A percentile compares a stretch with the other conserved stretches of the same genome.
Conservation (phyloP, 2,113 vertebrate genomes). For the Centrocercus urophasianus region DNA sequence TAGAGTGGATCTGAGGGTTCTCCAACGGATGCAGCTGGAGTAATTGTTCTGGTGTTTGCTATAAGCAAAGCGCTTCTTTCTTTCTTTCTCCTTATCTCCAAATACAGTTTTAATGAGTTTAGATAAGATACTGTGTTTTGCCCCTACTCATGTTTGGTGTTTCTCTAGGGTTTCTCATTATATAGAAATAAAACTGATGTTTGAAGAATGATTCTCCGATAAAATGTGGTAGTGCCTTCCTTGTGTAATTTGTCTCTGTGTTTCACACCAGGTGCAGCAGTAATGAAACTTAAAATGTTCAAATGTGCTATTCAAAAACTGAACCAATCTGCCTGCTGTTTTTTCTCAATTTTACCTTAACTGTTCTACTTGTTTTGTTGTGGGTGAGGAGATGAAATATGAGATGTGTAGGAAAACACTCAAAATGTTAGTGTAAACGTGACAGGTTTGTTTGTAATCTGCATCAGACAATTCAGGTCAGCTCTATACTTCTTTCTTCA, state of each 20-base stretch:
- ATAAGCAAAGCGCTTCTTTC: neutral
- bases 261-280: neutral
- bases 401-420: neutral
- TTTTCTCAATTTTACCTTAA: neutral
- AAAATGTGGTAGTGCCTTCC: neutral
- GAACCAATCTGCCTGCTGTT: rapidly evolving
- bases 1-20: neutral
- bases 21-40: neutral
- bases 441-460: neutral
- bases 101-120: neutral
- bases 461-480: neutral
- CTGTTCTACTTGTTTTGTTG: neutral
- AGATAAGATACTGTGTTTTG: neutral
- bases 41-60: neutral
- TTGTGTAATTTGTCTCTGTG: neutral
- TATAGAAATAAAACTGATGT: neutral
- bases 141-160: neutral
- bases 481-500: neutral
- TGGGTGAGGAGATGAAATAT: neutral
- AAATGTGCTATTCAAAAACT: neutral
- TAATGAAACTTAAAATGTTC: neutral
- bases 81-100: neutral
- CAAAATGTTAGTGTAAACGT: neutral
- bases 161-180: neutral
- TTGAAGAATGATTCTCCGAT: neutral